These are phyloP conservation scores for Platorchestia sp. DNA, from an alignment of 1,140 invertebrate genomes.

Conservation along the genomic window DNA sequence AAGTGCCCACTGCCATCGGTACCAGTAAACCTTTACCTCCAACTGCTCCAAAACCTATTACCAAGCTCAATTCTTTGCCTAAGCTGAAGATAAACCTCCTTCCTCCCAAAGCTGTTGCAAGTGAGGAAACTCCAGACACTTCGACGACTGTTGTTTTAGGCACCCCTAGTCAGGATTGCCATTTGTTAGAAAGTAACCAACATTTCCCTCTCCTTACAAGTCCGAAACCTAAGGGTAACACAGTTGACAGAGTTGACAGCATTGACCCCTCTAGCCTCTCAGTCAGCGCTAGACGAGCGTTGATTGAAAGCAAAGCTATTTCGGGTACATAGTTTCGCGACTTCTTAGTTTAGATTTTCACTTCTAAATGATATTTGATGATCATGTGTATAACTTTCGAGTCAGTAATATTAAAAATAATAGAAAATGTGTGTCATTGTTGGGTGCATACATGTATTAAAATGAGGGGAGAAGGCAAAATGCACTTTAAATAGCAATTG, in stretches of 20 bases:
- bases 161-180: not conserved
- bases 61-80: not conserved
- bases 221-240: not conserved
- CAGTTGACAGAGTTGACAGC: not conserved
- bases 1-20: not conserved
- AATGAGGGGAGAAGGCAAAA: not conserved
- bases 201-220: not conserved
- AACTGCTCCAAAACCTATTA: not conserved
- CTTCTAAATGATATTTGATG: not conserved
- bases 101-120: not conserved
- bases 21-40: conserved; percentile 18
- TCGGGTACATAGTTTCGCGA: not conserved
- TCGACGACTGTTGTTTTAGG: not conserved
- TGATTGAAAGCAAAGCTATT: not conserved
- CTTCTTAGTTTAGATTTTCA: not conserved
- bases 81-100: conserved; percentile 26
- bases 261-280: not conserved
- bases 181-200: not conserved
- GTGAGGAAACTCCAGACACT: not conserved
- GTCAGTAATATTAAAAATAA: not conserved
- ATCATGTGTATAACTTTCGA: not conserved
- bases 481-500: not conserved
- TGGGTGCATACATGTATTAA: not conserved
- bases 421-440: not conserved
- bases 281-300: not conserved